phyloP scores from a whole-genome alignment of 2,888 invertebrate genomes.

The Augochlorella aurata region DNA sequence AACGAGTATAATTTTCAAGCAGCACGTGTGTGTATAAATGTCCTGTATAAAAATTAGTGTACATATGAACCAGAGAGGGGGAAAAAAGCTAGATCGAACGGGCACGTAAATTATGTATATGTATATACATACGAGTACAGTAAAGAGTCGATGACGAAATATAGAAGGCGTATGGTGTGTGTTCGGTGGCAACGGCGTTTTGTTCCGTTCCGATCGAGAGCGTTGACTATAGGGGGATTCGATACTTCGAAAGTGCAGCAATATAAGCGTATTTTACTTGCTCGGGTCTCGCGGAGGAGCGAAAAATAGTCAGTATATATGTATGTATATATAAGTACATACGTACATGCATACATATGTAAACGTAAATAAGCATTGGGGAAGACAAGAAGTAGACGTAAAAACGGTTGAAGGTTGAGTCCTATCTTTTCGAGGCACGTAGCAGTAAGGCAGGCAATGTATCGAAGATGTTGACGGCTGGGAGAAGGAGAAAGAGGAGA shows the following conservation, averaged over 20 bases:
- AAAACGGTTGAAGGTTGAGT: constrained; percentile 25
- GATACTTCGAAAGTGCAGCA: constrained; percentile 27
- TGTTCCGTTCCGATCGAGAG: constrained; percentile 53
- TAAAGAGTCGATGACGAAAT: not conserved
- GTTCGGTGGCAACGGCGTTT: constrained; percentile 36
- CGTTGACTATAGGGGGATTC: constrained; percentile 25
- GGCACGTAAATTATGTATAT: constrained; percentile 32
- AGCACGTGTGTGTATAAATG: constrained; percentile 43
- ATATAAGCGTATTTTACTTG: constrained; percentile 25
- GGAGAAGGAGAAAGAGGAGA: not conserved
- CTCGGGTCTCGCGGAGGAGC: constrained; percentile 41
- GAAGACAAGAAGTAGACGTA: not conserved
- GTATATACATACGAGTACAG: constrained; percentile 29
- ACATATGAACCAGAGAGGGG: constrained; percentile 38
- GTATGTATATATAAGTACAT: not conserved
- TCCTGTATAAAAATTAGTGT: constrained; percentile 49
- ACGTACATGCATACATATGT: not conserved
- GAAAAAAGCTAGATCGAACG: not conserved
- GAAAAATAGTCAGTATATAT: constrained; percentile 45
- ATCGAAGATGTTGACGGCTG: not conserved
- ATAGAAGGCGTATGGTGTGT: constrained; percentile 14
- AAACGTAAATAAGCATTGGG: not conserved
- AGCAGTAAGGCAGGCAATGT: not conserved
- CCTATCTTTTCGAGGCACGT: constrained; percentile 4
- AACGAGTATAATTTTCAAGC: constrained; percentile 34